Evolutionary conservation across 2,113 vertebrate species (phyloP), one percentile per base, ranked within the genome.

Genomic region (Phalacrocorax aristotelis): DNA sequence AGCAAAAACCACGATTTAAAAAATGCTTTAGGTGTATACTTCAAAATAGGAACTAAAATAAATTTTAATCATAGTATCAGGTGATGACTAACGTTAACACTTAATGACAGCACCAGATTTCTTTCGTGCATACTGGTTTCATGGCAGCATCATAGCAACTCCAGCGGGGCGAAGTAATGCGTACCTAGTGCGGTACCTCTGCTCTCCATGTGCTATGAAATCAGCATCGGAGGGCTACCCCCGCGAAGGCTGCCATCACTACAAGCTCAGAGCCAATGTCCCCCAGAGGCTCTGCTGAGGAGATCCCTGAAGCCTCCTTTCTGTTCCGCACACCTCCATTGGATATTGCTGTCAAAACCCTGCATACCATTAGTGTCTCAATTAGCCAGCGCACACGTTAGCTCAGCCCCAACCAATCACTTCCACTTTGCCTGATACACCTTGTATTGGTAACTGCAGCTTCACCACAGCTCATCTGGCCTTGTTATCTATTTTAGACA

Each of bases 21-120:
- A 83, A 87, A 86, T 89, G 36, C 42, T 36, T 77, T 74, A 87
- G 42, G 27, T 90, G 90, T 89, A 46, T 36, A 17, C 25, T 77
- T 64, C 68, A 91, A 89, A 91, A 87, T 12, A 81, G 86, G 87
- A 87, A 46, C 51, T 9, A 49, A 82, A 85, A 52, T 62, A 30
- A 92, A 87, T 82, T 81, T 87, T 74, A 77, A 77, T 60, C 54
- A 75, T 46, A 0, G 0, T 83, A 83, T 49, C 42, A 51, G 60
- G 51, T 87, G 55, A 55, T 92, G 83, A 51, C 38, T 78, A 13
- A 46, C 62, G 65, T 16, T 66, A 49, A 26, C 49, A n/a, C 69
- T 61, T 78, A n/a, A 58, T 68, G 70, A 32, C 46, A 49, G 61
- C n/a, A 85, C 69, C 74, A 87, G 55, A 17, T 60, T 88, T 68